Conservation (phyloP, 2,113 vertebrate species). For the Rhineura floridana region DNA sequence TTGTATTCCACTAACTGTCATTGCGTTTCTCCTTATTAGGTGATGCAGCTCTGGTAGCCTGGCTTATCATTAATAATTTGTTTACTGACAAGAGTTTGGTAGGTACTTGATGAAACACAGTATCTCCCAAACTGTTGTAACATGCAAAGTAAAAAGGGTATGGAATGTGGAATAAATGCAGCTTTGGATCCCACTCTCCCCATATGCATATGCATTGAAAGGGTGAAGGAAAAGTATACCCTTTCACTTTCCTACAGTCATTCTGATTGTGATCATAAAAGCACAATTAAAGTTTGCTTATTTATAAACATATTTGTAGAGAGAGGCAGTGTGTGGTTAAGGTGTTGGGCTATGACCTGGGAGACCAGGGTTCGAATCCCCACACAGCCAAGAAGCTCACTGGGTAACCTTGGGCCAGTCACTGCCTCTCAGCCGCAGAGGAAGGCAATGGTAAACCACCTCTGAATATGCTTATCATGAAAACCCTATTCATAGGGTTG, state of each 20-base stretch:
- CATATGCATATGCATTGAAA: not conserved
- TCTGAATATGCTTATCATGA: too few relatives aligned
- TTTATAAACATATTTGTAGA: too few relatives aligned
- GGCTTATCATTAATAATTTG: not conserved
- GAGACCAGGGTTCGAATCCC: too few relatives aligned
- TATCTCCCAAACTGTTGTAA: not conserved
- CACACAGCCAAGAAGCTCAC: too few relatives aligned
- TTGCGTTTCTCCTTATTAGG: not conserved
- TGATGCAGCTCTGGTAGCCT: not conserved
- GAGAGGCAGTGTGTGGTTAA: too few relatives aligned
- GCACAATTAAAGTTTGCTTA: too few relatives aligned
- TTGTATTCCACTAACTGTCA: not conserved
- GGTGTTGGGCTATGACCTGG: too few relatives aligned
- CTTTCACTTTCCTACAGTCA: not conserved
- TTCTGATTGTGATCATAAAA: not conserved
- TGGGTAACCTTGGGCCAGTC: too few relatives aligned
- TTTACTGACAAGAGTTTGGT: not conserved
- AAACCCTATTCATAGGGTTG: too few relatives aligned
- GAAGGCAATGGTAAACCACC: too few relatives aligned
- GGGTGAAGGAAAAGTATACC: not conserved
- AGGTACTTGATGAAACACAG: not conserved
- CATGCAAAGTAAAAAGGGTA: not conserved
- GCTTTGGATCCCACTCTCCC: not conserved
- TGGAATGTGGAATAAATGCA: not conserved
- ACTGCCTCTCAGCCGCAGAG: too few relatives aligned